Evolutionary conservation across 2,797 vertebrate genomes (phyloP).

Genomic region (Hapalemur alaotrensis): DNA sequence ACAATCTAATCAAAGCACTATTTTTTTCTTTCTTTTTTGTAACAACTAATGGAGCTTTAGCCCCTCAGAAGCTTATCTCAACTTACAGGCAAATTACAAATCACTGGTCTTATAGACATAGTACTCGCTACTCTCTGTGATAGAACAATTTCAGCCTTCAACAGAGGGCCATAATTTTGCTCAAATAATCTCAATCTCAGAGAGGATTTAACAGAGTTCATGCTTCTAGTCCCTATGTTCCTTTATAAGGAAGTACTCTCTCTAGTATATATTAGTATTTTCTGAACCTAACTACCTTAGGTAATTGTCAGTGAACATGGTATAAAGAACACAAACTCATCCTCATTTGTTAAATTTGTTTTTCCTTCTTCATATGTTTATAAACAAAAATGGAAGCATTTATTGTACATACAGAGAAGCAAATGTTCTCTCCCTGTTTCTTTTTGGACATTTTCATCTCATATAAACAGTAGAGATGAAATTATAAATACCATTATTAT

Average conservation of each 20-base stretch:
- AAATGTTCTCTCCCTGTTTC: slow-evolving; percentile 77
- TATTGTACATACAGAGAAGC: slow-evolving; percentile 75
- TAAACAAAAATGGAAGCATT: slow-evolving; percentile 72
- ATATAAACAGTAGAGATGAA: slow-evolving; percentile 83
- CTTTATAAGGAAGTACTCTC: neutral
- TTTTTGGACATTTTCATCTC: slow-evolving; percentile 79
- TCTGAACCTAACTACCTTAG: slow-evolving; percentile 76
- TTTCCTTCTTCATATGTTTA: slow-evolving; percentile 65
- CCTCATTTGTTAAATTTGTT: slow-evolving; percentile 67
- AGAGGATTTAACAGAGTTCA: neutral
- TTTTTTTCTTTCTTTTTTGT: neutral
- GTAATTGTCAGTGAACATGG: slow-evolving; percentile 68
- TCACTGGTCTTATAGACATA: neutral
- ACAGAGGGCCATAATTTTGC: neutral
- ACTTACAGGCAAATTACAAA: neutral
- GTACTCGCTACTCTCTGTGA: neutral
- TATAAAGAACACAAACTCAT: slow-evolving; percentile 70
- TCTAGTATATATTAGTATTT: slow-evolving; percentile 21
- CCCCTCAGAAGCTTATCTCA: neutral
- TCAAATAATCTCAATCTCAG: neutral
- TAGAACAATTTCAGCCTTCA: neutral
- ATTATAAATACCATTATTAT: slow-evolving; percentile 86
- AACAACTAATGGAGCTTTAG: neutral
- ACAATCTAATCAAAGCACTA: neutral
- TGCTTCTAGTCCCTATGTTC: neutral